A percentile compares a stretch with the other conserved stretches of the same genome.
phyloP scores from a whole-genome alignment of 2,113 vertebrate species.

The Gulo gulo region DNA sequence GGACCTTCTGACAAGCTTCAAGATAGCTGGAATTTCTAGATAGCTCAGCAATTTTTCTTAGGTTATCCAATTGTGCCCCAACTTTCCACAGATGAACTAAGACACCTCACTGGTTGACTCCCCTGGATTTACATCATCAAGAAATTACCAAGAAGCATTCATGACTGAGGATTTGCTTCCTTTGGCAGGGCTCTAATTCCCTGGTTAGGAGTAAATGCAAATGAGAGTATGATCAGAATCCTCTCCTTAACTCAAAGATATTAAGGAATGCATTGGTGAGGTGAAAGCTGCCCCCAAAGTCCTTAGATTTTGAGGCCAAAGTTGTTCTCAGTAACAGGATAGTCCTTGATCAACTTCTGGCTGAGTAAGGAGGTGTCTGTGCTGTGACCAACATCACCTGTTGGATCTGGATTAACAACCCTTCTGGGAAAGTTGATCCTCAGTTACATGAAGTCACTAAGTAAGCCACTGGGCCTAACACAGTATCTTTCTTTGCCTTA shows the following conservation, averaged over 20 bases:
- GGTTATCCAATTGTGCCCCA: background rate
- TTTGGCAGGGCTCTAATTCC: background rate
- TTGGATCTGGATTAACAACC: background rate
- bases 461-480: background rate
- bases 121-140: background rate
- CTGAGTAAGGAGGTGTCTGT: background rate
- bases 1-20: too few species aligned
- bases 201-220: background rate
- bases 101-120: background rate
- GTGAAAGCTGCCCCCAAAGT: background rate
- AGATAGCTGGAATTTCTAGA: background rate
- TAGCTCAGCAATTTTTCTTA: background rate
- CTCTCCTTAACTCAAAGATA: background rate
- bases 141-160: background rate
- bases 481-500: background rate
- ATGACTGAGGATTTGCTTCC: background rate
- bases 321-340: background rate
- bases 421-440: background rate
- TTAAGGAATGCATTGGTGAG: background rate
- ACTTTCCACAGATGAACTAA: background rate
- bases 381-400: background rate
- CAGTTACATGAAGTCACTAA: background rate
- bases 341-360: background rate
- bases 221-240: background rate
- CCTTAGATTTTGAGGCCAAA: background rate